Evolutionary conservation across 2,888 invertebrate species (phyloP), one percentile per base, ranked within the genome.

Genomic region (Tinea semifulvella): DNA sequence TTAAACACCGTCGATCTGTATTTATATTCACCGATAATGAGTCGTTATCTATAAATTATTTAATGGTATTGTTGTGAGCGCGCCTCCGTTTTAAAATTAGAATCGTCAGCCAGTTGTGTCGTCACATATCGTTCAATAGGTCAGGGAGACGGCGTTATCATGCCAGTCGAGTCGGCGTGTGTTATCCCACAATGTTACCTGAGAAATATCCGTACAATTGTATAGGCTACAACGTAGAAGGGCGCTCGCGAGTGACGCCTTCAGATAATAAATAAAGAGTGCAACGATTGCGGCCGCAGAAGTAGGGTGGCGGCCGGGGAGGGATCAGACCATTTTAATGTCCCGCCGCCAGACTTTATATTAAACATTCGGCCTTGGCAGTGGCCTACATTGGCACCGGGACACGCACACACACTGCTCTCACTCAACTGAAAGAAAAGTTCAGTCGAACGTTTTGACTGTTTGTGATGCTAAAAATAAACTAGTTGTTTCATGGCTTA

Each of bases 321-420:
- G 71, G 68, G 75, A 46, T 67, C 69, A 73, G 76, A 77, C 76
- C 79, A 79, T 77, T 80, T 80, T 80, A 79, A 80, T 79, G 79
- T 77, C 71, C 70, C 75, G 72, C 65, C 75, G 73, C 76, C 79
- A 77, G 79, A 77, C 79, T 79, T 79, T 79, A 79, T 80, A 79
- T 79, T 79, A 80, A 80, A 79, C 79, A 80, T 79, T 79, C 79
- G 76, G 73, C 80, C 79, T 80, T 80, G 80, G 61, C 80, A 79
- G 61, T 80, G 80, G 76, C 80, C 80, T 75, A 80, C 77, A 79
- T 79, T 67, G 76, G 69, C 74, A 72, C 64, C 66, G 71, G 69
- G 68, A 73, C 76, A 75, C 75, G 71, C 76, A 76, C 74, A 76
- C 75, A 67, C 74, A 63, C 28, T 6, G 10, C 42, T 28, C 11